These are phyloP conservation scores for Catharus minimus DNA, from an alignment of 2,113 vertebrate genomes.

Conservation along the genomic window DNA sequence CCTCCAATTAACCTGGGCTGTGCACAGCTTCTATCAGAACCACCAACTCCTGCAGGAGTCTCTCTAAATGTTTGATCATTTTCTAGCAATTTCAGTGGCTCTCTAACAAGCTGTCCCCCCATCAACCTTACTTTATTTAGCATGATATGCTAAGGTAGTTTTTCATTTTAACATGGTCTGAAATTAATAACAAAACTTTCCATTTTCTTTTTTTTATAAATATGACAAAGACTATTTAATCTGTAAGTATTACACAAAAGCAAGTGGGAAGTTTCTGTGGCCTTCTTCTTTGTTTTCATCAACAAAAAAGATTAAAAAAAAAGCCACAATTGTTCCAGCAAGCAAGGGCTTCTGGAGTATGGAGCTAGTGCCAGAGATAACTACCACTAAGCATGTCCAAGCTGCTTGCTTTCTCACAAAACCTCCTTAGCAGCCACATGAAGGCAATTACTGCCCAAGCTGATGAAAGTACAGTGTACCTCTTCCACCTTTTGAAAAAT, in stretches of 20 bases:
- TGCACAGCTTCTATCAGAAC: not conserved
- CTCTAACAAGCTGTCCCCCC: not conserved
- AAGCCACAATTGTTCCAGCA: not conserved
- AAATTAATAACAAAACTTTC: not conserved
- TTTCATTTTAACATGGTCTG: not conserved
- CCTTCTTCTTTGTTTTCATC: not conserved
- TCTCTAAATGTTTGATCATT: not conserved
- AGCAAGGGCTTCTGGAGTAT: not conserved
- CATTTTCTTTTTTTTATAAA: not conserved
- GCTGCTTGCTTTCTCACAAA: not conserved
- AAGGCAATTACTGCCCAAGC: not conserved
- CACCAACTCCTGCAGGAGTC: not conserved
- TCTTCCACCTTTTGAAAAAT: not conserved
- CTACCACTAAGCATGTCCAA: rapidly evolving
- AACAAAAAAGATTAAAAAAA: not conserved
- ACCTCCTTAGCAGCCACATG: not conserved
- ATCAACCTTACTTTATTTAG: not conserved
- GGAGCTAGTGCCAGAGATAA: not conserved
- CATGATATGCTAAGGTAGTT: not conserved
- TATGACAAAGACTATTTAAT: not conserved
- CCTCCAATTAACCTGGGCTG: not conserved
- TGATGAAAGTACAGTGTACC: not conserved
- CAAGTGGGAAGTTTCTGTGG: not conserved
- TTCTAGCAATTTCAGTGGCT: not conserved
- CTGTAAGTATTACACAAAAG: not conserved